phyloP scores from a whole-genome alignment of 2,113 vertebrate genomes.

The Terrapene triunguis region DNA sequence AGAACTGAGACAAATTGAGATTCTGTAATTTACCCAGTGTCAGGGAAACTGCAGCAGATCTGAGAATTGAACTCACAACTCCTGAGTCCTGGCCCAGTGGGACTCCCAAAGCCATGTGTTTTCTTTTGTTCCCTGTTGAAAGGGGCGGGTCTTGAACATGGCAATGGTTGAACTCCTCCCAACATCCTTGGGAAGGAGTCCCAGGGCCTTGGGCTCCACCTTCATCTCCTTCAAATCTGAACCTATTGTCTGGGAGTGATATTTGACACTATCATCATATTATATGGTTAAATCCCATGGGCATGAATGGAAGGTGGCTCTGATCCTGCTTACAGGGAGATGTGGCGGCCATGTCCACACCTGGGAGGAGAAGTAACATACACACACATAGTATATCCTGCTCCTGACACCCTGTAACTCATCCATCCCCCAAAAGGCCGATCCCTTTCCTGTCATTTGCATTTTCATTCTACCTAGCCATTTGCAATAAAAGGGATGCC shows the following conservation, averaged over 20 bases:
- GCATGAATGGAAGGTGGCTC: neutral
- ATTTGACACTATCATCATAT: neutral
- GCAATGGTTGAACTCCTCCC: neutral
- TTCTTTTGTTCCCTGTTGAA: neutral
- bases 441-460: neutral
- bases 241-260: neutral
- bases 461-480: slow-evolving; percentile 20
- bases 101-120: neutral
- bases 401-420: neutral
- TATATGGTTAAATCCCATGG: neutral
- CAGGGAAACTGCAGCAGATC: neutral
- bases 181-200: neutral
- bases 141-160: neutral
- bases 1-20: neutral
- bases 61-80: rapidly evolving
- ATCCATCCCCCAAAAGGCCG: neutral
- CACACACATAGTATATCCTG: neutral
- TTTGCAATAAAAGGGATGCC: neutral
- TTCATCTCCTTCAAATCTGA: rapidly evolving
- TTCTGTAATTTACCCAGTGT: neutral
- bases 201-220: neutral
- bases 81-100: neutral
- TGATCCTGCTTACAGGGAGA: neutral
- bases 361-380: rapidly evolving
- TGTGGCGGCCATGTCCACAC: neutral